These are phyloP conservation scores for Linurgus olivaceus DNA, from an alignment of 2,797 vertebrate species.

Conservation along the genomic window DNA sequence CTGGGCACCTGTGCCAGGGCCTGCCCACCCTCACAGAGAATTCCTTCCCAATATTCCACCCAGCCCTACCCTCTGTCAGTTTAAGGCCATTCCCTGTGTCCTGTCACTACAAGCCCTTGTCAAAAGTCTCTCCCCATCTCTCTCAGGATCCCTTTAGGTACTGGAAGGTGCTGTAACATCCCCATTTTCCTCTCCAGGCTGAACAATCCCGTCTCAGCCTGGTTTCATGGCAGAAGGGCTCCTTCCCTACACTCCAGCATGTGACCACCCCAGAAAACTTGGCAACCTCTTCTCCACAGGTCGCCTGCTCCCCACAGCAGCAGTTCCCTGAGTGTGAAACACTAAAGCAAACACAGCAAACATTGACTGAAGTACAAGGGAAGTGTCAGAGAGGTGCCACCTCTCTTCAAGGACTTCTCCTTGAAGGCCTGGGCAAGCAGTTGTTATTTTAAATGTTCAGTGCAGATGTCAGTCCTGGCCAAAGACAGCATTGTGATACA, in stretches of 20 bases:
- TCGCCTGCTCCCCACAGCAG: background rate
- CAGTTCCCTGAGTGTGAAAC: background rate
- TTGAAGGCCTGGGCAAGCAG: background rate
- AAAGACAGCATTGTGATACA: background rate
- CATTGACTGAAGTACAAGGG: background rate
- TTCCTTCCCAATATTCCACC: background rate
- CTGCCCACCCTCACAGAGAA: accelerated
- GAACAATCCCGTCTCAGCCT: background rate
- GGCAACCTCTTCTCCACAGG: background rate
- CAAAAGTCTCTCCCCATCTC: background rate
- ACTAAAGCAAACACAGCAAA: background rate
- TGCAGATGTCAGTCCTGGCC: background rate
- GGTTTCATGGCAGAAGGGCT: background rate
- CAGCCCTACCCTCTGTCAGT: background rate
- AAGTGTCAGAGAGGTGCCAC: background rate
- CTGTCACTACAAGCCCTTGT: no score
- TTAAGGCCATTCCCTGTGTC: background rate
- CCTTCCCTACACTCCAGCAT: background rate
- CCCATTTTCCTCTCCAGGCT: background rate
- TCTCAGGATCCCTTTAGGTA: background rate
- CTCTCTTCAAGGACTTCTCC: background rate
- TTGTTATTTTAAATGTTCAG: background rate
- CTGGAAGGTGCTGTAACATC: background rate
- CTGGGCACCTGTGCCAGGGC: background rate
- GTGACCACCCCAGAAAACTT: background rate